Conservation (phyloP, 2,113 vertebrate species). For the Bubo scandiacus region DNA sequence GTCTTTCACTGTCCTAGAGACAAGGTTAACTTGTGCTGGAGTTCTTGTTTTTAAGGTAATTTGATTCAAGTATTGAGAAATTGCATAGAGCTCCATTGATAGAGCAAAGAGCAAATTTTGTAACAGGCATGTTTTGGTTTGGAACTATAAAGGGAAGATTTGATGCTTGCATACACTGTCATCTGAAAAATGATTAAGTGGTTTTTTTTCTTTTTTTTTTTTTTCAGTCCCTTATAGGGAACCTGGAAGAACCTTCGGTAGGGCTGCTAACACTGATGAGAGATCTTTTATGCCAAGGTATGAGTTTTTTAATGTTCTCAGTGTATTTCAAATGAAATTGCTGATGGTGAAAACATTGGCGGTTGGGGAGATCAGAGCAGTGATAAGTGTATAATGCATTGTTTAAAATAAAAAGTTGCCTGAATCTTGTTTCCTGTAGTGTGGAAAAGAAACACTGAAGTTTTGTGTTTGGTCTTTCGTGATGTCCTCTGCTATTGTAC, state of each 20-base stretch:
- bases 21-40: neutral
- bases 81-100: neutral
- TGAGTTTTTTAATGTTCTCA: neutral
- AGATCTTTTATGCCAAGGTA: slow-evolving; percentile 74
- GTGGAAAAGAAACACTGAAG: neutral
- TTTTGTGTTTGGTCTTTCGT: neutral
- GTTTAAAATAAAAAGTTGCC: neutral
- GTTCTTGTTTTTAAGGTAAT: neutral
- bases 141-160: neutral
- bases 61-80: neutral
- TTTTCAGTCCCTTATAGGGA: slow-evolving; percentile 12
- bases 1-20: neutral
- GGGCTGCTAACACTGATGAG: slow-evolving; percentile 68
- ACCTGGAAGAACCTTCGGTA: slow-evolving; percentile 23
- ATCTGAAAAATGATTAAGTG: neutral
- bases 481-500: neutral
- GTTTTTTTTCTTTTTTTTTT: neutral
- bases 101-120: neutral
- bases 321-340: neutral
- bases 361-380: neutral
- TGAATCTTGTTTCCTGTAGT: neutral
- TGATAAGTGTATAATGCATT: neutral
- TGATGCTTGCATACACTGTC: neutral
- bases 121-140: neutral
- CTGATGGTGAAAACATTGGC: neutral